phyloP scores from a whole-genome alignment of 2,888 invertebrate species.

The Acanthosepion pharaonis region DNA sequence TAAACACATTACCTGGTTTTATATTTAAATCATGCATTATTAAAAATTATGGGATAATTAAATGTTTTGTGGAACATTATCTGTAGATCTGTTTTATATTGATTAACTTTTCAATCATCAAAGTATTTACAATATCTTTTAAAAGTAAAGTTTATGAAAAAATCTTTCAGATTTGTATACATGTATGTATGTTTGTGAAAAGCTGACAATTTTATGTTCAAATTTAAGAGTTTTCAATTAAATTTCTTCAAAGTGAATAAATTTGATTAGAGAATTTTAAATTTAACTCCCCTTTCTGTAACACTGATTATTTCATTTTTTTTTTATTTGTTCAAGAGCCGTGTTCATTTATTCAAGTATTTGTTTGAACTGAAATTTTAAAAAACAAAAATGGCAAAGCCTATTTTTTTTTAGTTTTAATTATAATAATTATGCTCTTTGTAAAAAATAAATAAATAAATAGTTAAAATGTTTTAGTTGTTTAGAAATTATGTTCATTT shows the following conservation, averaged over 20 bases:
- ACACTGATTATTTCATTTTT: not conserved
- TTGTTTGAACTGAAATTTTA: not conserved
- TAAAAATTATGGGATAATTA: no score
- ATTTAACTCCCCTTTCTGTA: not conserved
- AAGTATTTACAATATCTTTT: not conserved
- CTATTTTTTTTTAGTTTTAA: not conserved
- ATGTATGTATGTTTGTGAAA: not conserved
- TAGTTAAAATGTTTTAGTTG: not conserved
- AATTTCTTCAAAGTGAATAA: not conserved
- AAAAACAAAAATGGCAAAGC: not conserved
- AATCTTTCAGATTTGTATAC: not conserved
- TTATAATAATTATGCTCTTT: not conserved
- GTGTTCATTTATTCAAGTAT: not conserved
- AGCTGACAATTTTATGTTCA: not conserved
- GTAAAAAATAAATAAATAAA: not conserved
- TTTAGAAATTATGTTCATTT: not conserved
- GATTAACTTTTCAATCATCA: no score
- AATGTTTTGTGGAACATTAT: no score
- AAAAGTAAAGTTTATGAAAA: not conserved
- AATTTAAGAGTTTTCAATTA: not conserved
- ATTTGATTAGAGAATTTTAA: not conserved
- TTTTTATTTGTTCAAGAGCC: not conserved
- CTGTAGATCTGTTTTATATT: no score
- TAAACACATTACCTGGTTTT: no score
- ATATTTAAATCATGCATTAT: no score